phyloP scores from a whole-genome alignment of 1,140 invertebrate species.

The Drosophila pachea region DNA sequence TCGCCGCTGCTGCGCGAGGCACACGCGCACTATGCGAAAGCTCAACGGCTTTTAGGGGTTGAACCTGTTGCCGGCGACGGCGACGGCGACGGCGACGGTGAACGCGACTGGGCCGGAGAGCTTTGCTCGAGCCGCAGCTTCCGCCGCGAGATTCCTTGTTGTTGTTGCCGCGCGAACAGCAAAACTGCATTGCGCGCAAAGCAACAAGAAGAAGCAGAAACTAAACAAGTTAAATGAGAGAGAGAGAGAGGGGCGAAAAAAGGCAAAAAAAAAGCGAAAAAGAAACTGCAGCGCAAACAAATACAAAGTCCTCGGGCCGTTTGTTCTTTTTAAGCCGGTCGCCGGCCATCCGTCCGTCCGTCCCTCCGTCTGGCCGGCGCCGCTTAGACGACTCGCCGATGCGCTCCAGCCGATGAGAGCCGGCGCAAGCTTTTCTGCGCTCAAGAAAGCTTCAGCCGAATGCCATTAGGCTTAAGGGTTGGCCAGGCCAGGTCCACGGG shows the following conservation, averaged over 20 bases:
- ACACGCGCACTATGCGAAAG: conserved; percentile 3
- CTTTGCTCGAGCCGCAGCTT: conserved; percentile 12
- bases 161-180: too few relatives aligned
- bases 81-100: not conserved
- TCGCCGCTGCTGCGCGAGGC: not conserved
- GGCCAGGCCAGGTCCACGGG: too few relatives aligned
- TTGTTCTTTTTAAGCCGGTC: conserved; percentile 19
- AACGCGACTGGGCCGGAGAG: conserved; percentile 10
- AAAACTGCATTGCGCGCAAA: too few relatives aligned
- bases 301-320: conserved; percentile 35
- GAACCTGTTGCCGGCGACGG: conserved; percentile 56
- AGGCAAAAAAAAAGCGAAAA: not conserved
- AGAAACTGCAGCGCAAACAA: conserved; percentile 22
- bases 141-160: conserved; percentile 4
- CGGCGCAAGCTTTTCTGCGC: too few relatives aligned
- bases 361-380: not conserved
- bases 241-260: not conserved
- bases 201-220: not conserved
- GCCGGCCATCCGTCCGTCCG: too few relatives aligned
- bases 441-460: too few relatives aligned
- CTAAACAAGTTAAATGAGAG: not conserved
- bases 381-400: not conserved
- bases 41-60: conserved; percentile 47
- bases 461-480: too few relatives aligned
- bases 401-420: too few relatives aligned